Evolutionary conservation across 2,113 vertebrate genomes (phyloP), one percentile per base, ranked within the genome.

Genomic region (Turdus rufiventris): DNA sequence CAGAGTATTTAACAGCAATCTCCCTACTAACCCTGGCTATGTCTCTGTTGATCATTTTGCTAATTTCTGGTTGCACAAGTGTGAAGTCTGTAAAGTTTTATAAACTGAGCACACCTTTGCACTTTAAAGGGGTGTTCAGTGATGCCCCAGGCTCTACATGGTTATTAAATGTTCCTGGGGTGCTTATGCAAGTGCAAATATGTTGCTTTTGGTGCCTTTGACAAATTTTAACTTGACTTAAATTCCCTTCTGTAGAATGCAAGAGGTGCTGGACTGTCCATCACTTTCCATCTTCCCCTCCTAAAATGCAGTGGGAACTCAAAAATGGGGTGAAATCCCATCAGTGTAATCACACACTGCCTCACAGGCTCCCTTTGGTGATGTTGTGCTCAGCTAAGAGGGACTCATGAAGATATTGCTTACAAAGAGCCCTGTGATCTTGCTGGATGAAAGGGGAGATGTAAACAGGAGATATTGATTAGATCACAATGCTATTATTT

Each of bases 391-490:
- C 83, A 77, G 3, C 88, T 77, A 60, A 90, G 94, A 94, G 91
- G 60, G 67, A 80, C 85, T 96, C 86, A 76, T 93, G 88, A 94
- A 95, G 88, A 88, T 66, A 63, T 1, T 61, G 60, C 79, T 90
- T 84, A 88, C 94, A 97, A 93, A 92, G 63, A 71, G 82, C 85
- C 92, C 94, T 97, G 91, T 95, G 94, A 96, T 96, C 93, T 95
- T 72, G 45, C 88, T 75, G 90, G 92, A 96, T 96, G 94, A 97
- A 96, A 96, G 79, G 57, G 57, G 92, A 93, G 93, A 94, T 92
- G 94, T 90, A 95, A 94, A 96, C 68, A 89, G 12, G n/a, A 93
- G 90, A 77, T 95, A 96, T 93, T 94, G 94, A 97, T 96, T 93
- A 94, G 78, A 94, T 86, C 76, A 80, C 78, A 91, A 95, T 92